Evolutionary conservation across 2,113 vertebrate species (phyloP), one percentile per base, ranked within the genome.

Genomic region (Mohoua ochrocephala): DNA sequence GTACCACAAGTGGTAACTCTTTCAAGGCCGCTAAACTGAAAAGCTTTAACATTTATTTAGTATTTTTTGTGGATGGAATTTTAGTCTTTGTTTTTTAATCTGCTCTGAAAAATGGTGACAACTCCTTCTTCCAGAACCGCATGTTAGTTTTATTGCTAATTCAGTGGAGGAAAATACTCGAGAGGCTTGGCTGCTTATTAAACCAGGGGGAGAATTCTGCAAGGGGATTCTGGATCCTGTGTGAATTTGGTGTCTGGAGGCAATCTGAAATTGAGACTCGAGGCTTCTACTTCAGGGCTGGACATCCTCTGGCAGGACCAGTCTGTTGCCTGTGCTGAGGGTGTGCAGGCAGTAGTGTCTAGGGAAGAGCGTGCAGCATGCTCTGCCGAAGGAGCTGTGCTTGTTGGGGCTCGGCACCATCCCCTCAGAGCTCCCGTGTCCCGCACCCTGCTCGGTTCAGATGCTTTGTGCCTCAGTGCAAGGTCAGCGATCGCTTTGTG

Each of bases 391-490:
- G 35, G 6, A 54, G 33, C 64, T 49, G n/a, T 49, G 41, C 61
- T 64, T 15, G 0, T 17, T 37, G 57, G 37, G 56, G 19, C 21
- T 3, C 5, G 47, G 37, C 28, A 11, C 27, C 6, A 0, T 22
- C n/a, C 1, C 0, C 47, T 30, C 33, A 0, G 1, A 3, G 10
- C 64, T 37, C 1, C 87, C 5, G 0, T 33, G 50, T 78, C 76
- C n/a, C 3, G 1, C 15, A 0, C 11, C 3, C 0, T 11, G 31
- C 52, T 80, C 41, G 19, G 4, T 24, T 28, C 27, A 33, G 30
- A 0, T 15, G 33, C 69, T 74, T 23, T 41, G 14, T 70, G 26
- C 56, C 79, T 87, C 44, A n/a, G 5, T 5, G 31, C 33, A 17
- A 59, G 52, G 33, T 22, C 42, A 16, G 26, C 1, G 39, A 15